phyloP scores from a whole-genome alignment of 2,797 vertebrate genomes.

The Myiothlypis chrysogaster region DNA sequence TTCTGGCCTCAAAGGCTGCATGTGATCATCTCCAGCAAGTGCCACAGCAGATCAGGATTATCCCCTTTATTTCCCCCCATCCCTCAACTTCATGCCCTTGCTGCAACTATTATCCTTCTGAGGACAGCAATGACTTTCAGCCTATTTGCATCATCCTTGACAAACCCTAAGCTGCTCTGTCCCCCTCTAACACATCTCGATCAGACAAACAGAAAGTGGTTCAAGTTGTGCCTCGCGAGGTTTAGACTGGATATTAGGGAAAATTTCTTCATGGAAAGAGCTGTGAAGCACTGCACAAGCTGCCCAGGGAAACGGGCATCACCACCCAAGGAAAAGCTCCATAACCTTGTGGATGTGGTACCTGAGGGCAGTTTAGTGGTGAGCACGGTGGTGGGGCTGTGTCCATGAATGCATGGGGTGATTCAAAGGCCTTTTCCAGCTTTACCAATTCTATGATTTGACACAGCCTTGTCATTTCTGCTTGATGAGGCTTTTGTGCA shows the following conservation, averaged over 20 bases:
- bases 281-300: neutral
- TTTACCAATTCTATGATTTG: neutral
- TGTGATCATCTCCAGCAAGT: neutral
- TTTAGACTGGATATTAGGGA: neutral
- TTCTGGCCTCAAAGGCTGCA: neutral
- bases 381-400: neutral
- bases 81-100: neutral
- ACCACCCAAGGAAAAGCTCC: too few relatives aligned
- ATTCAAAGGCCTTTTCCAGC: neutral
- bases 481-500: neutral
- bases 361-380: neutral
- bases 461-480: neutral
- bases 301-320: neutral
- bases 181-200: accelerated
- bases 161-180: neutral
- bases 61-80: neutral
- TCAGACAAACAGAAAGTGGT: neutral
- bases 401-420: neutral
- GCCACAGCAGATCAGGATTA: neutral
- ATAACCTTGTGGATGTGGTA: neutral
- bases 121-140: neutral
- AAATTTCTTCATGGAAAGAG: neutral
- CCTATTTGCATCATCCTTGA: neutral
- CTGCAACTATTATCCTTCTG: neutral
- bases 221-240: accelerated